Base-by-base conservation (phyloP, 2,888 invertebrate species). In the Odontomyia ornata region DNA sequence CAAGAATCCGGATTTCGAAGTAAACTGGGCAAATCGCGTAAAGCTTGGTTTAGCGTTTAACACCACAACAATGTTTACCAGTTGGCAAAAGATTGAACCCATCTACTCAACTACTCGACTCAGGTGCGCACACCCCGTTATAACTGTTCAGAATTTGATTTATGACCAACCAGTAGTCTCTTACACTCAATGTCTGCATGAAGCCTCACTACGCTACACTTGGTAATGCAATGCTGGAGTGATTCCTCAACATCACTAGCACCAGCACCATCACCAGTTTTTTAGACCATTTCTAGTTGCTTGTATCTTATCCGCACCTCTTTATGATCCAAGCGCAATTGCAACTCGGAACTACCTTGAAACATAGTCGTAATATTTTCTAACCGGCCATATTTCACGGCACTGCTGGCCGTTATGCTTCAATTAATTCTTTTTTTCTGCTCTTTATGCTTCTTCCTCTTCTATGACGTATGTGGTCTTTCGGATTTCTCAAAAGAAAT, bases 51-150 rank as follows among this genome's bases (percentile, higher is more conserved):
- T 52, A 52, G 15, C 7, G 5, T 52, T 52, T 52, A 52, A 15
- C 52, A 52, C 52, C 18, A 52, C 15, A n/a, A n/a, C n/a, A 4
- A 52, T 52, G 52, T 52, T 13, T 52, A 52, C 52, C 18, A 52
- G 52, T 15, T 15, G 13, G 52, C 52, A 4, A 36, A 36, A 36
- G 36, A 36, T 36, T 36, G 36, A 36, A 52, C 43, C 13, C 43
- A 43, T 43, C 7, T 13, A 43, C 52, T 52, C 52, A 13, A 57
- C 21, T 56, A 28, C 72, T 72, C 56, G 18, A 25, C 72, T 72
- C 56, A 72, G 72, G 72, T 56, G 72, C 56, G 69, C 69, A 69
- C 69, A 57, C 72, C 56, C 72, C 72, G 72, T 72, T 72, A 72
- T 72, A 72, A 72, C 72, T 72, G 72, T 72, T 72, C 36, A 30